Evolutionary conservation across 2,888 invertebrate genomes (phyloP).

Genomic region (Drosophila kambysellisi): DNA sequence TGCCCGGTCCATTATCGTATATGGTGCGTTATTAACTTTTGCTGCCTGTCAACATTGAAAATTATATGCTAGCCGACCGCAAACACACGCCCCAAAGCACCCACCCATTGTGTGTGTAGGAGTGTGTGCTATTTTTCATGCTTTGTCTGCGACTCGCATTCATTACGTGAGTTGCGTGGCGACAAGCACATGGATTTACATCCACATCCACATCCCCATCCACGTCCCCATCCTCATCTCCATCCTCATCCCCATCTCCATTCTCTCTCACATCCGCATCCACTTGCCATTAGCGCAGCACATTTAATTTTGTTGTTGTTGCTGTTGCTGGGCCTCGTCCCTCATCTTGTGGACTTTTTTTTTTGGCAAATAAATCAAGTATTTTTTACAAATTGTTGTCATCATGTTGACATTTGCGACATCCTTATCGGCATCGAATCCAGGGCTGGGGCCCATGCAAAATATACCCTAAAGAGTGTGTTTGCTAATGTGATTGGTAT

Average conservation of each 20-base stretch:
- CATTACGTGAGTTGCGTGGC: constrained; percentile 77
- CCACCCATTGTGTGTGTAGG: constrained; percentile 19
- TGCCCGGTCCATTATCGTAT: constrained; percentile 68
- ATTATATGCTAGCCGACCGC: constrained; percentile 68
- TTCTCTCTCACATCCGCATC: constrained; percentile 10
- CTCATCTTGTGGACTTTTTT: constrained; percentile 29
- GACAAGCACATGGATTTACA: constrained; percentile 46
- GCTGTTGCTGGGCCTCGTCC: constrained; percentile 1
- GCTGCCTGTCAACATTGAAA: constrained; percentile 78
- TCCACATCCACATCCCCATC: neutral
- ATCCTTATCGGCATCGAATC: constrained; percentile 67
- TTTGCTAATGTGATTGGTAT: constrained; percentile 54
- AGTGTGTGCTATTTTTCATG: constrained; percentile 64
- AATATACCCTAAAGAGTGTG: constrained; percentile 21
- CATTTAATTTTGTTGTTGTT: constrained; percentile 66
- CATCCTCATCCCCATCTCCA: neutral
- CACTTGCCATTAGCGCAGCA: constrained; percentile 65
- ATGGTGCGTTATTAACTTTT: constrained; percentile 79
- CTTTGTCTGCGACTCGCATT: constrained; percentile 65
- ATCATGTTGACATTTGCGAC: constrained; percentile 79
- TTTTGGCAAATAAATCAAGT: constrained; percentile 72
- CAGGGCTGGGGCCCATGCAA: constrained; percentile 43
- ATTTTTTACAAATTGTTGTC: constrained; percentile 81
- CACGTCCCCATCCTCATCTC: neutral
- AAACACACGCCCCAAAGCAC: constrained; percentile 25